A percentile compares a stretch with the other conserved stretches of the same genome.
phyloP scores from a whole-genome alignment of 2,888 invertebrate species.

The Sarcophaga caerulescens region DNA sequence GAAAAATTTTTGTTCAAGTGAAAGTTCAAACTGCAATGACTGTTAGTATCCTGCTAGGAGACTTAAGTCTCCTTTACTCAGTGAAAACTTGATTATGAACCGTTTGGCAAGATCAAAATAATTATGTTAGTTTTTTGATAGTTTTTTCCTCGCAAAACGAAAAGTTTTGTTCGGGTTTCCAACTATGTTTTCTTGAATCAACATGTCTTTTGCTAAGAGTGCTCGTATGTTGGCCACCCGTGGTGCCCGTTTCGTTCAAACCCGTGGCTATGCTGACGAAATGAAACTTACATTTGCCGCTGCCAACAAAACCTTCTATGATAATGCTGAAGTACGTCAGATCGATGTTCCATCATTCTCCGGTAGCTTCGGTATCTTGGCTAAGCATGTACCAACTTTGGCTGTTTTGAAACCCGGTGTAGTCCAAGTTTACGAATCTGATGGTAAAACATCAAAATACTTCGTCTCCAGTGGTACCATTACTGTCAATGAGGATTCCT shows the following conservation, averaged over 20 bases:
- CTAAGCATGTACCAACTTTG: slow-evolving; percentile 96
- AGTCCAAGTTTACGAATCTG: slow-evolving; percentile 93
- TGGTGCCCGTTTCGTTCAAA: slow-evolving; percentile 81
- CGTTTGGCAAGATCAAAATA: too few species aligned
- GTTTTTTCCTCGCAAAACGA: too few species aligned
- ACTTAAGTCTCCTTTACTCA: too few species aligned
- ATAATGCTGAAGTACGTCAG: slow-evolving; percentile 91
- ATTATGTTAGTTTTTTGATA: too few species aligned
- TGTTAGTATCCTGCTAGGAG: too few species aligned
- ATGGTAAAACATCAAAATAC: slow-evolving; percentile 91
- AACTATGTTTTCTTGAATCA: slow-evolving; percentile 52
- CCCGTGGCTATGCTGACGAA: slow-evolving; percentile 89
- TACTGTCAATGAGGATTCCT: slow-evolving; percentile 97
- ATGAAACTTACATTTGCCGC: slow-evolving; percentile 96
- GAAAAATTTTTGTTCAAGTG: too few species aligned
- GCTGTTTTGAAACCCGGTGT: slow-evolving; percentile 97
- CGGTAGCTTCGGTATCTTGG: slow-evolving; percentile 97
- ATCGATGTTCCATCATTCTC: slow-evolving; percentile 98
- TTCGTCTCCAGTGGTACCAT: slow-evolving; percentile 98
- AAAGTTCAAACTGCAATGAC: too few species aligned
- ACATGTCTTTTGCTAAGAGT: slow-evolving; percentile 84
- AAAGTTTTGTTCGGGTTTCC: neutral
- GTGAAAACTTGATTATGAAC: too few species aligned
- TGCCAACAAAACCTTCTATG: slow-evolving; percentile 94
- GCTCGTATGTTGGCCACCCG: slow-evolving; percentile 80